phyloP scores from a whole-genome alignment of 1,140 invertebrate species.

The Olivierus martensii region DNA sequence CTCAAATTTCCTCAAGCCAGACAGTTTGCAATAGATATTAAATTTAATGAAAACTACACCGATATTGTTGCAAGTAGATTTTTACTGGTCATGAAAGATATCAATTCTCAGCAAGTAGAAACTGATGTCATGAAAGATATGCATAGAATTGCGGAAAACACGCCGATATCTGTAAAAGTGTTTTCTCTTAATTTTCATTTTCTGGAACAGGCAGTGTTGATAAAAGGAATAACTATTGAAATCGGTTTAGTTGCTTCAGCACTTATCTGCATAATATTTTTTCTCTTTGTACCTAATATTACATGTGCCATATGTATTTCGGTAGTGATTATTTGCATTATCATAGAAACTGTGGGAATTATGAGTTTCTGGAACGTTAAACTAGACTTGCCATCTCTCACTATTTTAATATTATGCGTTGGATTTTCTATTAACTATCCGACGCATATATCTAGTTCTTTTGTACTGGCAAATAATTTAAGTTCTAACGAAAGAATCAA shows the following conservation, averaged over 20 bases:
- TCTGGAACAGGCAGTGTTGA: conserved; percentile 87
- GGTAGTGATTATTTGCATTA: conserved; percentile 89
- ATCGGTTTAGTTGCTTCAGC: conserved; percentile 81
- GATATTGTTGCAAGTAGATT: conserved; percentile 71
- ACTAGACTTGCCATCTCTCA: conserved; percentile 94
- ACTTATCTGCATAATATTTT: conserved; percentile 91
- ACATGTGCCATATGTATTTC: conserved; percentile 87
- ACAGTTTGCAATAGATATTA: conserved; percentile 64
- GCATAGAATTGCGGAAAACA: conserved; percentile 48
- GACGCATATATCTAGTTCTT: conserved; percentile 91
- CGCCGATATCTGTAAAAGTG: conserved; percentile 59
- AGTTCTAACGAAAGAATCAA: conserved; percentile 47
- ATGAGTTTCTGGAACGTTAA: conserved; percentile 91
- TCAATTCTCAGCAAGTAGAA: conserved; percentile 49
- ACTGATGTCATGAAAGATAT: conserved; percentile 83
- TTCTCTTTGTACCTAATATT: conserved; percentile 89
- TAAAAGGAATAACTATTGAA: conserved; percentile 79
- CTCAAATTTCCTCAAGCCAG: conserved; percentile 29
- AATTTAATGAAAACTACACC: conserved; percentile 56
- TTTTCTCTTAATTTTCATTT: conserved; percentile 68
- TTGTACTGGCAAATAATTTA: conserved; percentile 54
- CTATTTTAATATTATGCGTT: conserved; percentile 96
- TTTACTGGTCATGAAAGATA: conserved; percentile 37
- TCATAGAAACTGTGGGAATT: conserved; percentile 88
- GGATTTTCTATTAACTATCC: conserved; percentile 96